Base-by-base conservation (phyloP, 2,888 invertebrate species). In the Chesias legatella region DNA sequence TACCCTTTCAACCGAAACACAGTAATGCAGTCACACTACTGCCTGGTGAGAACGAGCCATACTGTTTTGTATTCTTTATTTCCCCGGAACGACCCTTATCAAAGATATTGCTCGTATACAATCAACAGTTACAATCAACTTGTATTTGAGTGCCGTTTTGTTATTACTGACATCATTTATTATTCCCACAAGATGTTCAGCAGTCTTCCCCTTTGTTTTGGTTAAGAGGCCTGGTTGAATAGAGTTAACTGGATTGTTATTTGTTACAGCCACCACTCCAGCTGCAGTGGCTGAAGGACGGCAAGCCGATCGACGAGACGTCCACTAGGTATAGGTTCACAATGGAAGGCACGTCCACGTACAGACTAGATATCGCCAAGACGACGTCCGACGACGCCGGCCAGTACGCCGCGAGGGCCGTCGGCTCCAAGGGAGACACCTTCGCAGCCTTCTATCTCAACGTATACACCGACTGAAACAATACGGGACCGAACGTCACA, bases 281-380 rank as follows among this genome's bases (percentile, higher is more conserved):
- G 73, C 88, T 93, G 39, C 91, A 90, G 58, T 98, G 98, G 98
- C 89, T 95, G 68, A 98, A 98, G 89, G 97, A 98, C 89, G 96
- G 96, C 63, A 95, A 95, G 71, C 92, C 93, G 39, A 92, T 98
- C 59, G 94, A 95, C 72, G 96, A 97, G 72, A 89, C 89, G 13
- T 90, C 91, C 31, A 86, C 93, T 43, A 91, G 94, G 71, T 95
- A 94, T 78, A 92, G 93, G 68, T 94, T 96, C 82, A 94, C 93
- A 46, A 93, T 94, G 78, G 95, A 95, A 69, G 94, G 93, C 58
- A 93, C 93, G 58, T 93, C 92, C 60, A 92, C 92, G 53, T 96
- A 95, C 85, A 90, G 92, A 37, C 90, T 97, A 48, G 93, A 94
- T 74, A 93, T 97, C 55, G 91, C 91, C 55, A 91, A 93, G 58